Evolutionary conservation across 37 sponge, comb jelly and placozoan genomes (phyloP).

Genomic region (Hexactinellida sp.): DNA sequence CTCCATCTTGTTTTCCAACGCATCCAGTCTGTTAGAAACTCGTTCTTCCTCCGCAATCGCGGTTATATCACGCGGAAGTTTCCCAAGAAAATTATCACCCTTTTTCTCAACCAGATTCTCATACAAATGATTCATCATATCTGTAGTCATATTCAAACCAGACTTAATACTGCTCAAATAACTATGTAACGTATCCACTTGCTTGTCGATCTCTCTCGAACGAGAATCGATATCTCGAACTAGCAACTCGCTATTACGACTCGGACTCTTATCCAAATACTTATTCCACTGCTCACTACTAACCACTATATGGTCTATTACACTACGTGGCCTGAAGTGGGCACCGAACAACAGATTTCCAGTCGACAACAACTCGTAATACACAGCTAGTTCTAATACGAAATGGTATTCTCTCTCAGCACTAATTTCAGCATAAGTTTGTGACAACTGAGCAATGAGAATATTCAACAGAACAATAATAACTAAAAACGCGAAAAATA

Average conservation of each 20-base stretch:
- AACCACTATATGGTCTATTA: neutral
- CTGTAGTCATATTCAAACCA: neutral
- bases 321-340: neutral
- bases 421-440: neutral
- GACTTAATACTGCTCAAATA: neutral
- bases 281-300: neutral
- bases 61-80: neutral
- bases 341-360: neutral
- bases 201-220: neutral
- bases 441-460: neutral
- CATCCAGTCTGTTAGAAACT: neutral
- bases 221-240: neutral
- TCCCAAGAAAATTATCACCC: neutral
- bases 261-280: neutral
- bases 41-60: neutral
- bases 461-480: neutral
- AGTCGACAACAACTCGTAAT: neutral
- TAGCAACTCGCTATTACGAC: neutral
- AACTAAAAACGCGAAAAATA: neutral
- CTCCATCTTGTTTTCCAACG: neutral
- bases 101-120: neutral
- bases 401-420: constrained; percentile 12
- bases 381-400: neutral
- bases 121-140: neutral
- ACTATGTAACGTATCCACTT: neutral